These are phyloP conservation scores for Chaetodon auriga DNA, from an alignment of 2,113 vertebrate genomes.

Conservation along the genomic window DNA sequence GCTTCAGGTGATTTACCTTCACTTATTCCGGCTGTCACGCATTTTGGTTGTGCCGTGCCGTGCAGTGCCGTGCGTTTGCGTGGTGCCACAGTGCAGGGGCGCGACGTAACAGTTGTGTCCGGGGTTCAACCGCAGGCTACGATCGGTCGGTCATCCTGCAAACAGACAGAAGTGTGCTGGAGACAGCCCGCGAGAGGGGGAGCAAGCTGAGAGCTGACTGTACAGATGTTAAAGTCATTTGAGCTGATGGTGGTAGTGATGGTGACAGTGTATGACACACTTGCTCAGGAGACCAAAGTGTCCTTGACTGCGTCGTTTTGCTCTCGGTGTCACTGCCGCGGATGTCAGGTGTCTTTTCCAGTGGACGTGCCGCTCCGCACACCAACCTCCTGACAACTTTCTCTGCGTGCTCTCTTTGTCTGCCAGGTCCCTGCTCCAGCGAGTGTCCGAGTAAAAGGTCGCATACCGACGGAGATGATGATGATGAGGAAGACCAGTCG, in stretches of 20 bases:
- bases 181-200: neutral
- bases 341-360: conserved; percentile 29
- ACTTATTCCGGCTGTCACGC: neutral
- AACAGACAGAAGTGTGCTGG: neutral
- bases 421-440: conserved; percentile 62
- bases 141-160: neutral
- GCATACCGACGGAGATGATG: conserved; percentile 84
- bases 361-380: conserved; percentile 34
- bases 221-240: neutral
- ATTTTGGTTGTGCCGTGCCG: neutral
- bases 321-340: too few species aligned
- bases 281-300: too few species aligned
- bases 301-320: neutral
- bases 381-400: conserved; percentile 16
- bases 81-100: conserved; percentile 18
- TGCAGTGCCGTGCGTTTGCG: too few species aligned
- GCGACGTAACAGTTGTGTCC: conserved; percentile 17
- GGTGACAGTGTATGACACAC: too few species aligned
- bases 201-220: too few species aligned
- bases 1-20: conserved; percentile 65
- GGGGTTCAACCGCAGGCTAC: neutral
- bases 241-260: neutral
- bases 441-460: conserved; percentile 87
- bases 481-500: conserved; percentile 66
- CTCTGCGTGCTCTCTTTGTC: neutral